Evolutionary conservation across 2,888 invertebrate species (phyloP), one percentile per base, ranked within the genome.

Genomic region (Rotaria socialis): DNA sequence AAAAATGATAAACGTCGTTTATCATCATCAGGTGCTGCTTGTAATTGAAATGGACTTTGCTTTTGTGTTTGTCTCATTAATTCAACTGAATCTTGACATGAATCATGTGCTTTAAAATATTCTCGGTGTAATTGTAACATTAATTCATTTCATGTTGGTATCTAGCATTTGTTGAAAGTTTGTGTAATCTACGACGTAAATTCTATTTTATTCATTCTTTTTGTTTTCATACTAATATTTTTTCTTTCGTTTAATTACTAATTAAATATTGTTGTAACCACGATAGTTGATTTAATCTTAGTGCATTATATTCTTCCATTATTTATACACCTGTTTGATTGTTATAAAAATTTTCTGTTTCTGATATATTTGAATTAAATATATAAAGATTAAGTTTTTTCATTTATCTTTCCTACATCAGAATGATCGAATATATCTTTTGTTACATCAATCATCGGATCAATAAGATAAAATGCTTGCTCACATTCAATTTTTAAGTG

Each of bases 391-490:
- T 75, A 14, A n/a, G 35, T 75, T 43, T 75, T 75, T 22, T 75
- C 74, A 41, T 75, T 35, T 43, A 75, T 75, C 19, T 75, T 16
- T 75, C 16, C 19, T 75, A 75, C 43, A 75, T 75, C 74, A 43
- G 41, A 75, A 75, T 43, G 74, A 41, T 75, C 74, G 7, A 75
- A 75, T 75, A 43, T 75, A 75, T 75, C 74, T 41, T 43, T 41
- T 19, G 43, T 24, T 10, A 75, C 43, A 43, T 75, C 74, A 75
- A 75, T 43, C 22, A 14, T 41, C 19, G 74, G 74, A 43, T 75
- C 74, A 75, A 75, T 43, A 43, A 75, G 74, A 75, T 75, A 75
- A 43, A 75, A 75, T 75, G 74, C 43, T 75, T 75, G 74, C 22
- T 75, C 43, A 75, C 43, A 22, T 75, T 75, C 74, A 16, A 22